These are phyloP conservation scores for Parus major DNA, from an alignment of 2,113 vertebrate genomes.

Conservation along the genomic window DNA sequence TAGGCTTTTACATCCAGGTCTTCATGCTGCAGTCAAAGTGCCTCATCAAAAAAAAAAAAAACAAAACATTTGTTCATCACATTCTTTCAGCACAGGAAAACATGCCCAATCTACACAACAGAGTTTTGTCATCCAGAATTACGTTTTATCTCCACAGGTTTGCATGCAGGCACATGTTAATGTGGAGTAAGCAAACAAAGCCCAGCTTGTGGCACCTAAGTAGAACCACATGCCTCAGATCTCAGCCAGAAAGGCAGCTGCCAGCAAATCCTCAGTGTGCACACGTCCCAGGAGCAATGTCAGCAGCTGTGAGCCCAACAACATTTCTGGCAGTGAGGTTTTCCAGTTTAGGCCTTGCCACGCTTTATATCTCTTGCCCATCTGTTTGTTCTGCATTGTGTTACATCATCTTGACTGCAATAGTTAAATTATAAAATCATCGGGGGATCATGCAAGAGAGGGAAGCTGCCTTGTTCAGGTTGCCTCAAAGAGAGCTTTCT, in stretches of 20 bases:
- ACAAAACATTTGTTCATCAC: background rate
- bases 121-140: background rate
- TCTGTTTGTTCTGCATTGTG: constrained; percentile 53
- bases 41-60: background rate
- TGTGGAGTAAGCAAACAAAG: constrained; percentile 43
- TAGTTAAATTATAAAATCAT: constrained; percentile 44
- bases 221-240: constrained; percentile 5
- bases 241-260: background rate
- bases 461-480: constrained; percentile 27
- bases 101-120: background rate
- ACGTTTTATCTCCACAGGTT: constrained; percentile 54
- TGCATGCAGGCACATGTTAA: constrained; percentile 47
- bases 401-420: background rate
- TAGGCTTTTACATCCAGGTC: background rate
- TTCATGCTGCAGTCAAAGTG: background rate
- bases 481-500: constrained; percentile 1
- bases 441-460: background rate
- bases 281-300: constrained; percentile 15
- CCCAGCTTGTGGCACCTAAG: constrained; percentile 55
- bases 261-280: background rate
- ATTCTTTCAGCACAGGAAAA: background rate
- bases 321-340: constrained; percentile 16
- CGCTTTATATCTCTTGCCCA: background rate
- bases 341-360: constrained; percentile 32
- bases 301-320: constrained; percentile 17